Percentiles rank a stretch among this genome's conserved stretches.
Evolutionary conservation across 92 coral and sea anemone genomes (phyloP).

Genomic region (Anthopleura xanthogrammica): DNA sequence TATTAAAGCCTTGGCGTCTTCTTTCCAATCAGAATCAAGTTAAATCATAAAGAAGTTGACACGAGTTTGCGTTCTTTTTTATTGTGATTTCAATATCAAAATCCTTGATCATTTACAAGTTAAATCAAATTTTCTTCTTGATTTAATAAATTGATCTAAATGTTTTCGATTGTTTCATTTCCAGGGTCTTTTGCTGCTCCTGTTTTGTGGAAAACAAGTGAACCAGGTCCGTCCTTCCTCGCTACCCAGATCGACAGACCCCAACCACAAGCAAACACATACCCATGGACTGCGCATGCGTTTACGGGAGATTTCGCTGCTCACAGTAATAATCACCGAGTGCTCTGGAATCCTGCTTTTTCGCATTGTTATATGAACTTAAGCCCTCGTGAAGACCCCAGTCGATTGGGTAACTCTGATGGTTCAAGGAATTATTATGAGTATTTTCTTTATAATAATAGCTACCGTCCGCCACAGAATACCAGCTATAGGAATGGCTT

Average conservation of each 20-base stretch:
- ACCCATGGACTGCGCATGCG: conserved; percentile 17
- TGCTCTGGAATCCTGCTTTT: conserved; percentile 27
- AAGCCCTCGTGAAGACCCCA: not conserved
- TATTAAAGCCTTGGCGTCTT: too few species aligned
- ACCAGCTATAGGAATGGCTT: not conserved
- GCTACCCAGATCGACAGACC: not conserved
- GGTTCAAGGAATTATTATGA: conserved; percentile 4
- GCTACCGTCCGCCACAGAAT: not conserved
- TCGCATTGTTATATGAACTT: conserved; percentile 10
- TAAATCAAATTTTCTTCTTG: too few species aligned
- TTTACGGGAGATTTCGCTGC: conserved; percentile 17
- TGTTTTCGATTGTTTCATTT: not conserved
- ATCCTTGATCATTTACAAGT: too few species aligned
- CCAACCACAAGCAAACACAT: not conserved
- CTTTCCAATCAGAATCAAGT: too few species aligned
- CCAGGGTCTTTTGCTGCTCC: not conserved
- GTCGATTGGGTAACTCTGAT: not conserved
- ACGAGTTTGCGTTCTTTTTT: too few species aligned
- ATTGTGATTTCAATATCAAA: too few species aligned
- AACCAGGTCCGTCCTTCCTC: conserved; percentile 14
- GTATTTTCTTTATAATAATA: not conserved
- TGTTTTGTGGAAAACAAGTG: not conserved
- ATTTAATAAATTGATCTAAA: too few species aligned
- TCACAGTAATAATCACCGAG: conserved; percentile 3
- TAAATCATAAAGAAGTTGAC: too few species aligned